phyloP scores from a whole-genome alignment of 2,888 invertebrate genomes.

The Actias luna region DNA sequence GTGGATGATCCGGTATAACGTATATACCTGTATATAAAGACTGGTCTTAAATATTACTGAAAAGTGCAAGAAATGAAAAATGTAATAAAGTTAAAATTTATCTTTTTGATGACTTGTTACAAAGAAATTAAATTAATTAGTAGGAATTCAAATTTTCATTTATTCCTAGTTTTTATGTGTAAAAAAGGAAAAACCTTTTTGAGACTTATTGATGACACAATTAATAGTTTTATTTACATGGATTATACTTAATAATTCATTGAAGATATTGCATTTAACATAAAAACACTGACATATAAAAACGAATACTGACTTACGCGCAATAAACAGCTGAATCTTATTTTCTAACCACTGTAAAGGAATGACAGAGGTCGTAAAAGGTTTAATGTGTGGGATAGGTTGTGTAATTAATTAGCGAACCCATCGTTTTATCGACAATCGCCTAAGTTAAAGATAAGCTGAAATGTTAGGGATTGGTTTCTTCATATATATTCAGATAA shows the following conservation, averaged over 20 bases:
- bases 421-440: slow-evolving; percentile 59
- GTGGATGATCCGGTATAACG: background rate
- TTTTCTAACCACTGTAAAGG: slow-evolving; percentile 13
- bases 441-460: slow-evolving; percentile 34
- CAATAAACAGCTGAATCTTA: slow-evolving; percentile 9
- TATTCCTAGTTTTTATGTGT: too few relatives aligned
- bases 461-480: slow-evolving; percentile 44
- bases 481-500: background rate
- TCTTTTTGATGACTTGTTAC: too few relatives aligned
- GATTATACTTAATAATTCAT: background rate
- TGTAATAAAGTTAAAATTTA: too few relatives aligned
- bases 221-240: too few relatives aligned
- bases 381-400: slow-evolving; percentile 73
- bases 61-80: background rate
- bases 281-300: background rate
- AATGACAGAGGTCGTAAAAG: slow-evolving; percentile 57
- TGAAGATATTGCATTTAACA: background rate
- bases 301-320: background rate
- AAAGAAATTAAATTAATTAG: too few relatives aligned
- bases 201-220: too few relatives aligned
- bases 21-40: background rate
- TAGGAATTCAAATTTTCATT: too few relatives aligned
- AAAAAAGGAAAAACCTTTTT: too few relatives aligned
- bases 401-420: slow-evolving; percentile 71
- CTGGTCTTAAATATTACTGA: background rate